Base-by-base conservation (phyloP, 2,113 vertebrate species). In the Callithrix jacchus region DNA sequence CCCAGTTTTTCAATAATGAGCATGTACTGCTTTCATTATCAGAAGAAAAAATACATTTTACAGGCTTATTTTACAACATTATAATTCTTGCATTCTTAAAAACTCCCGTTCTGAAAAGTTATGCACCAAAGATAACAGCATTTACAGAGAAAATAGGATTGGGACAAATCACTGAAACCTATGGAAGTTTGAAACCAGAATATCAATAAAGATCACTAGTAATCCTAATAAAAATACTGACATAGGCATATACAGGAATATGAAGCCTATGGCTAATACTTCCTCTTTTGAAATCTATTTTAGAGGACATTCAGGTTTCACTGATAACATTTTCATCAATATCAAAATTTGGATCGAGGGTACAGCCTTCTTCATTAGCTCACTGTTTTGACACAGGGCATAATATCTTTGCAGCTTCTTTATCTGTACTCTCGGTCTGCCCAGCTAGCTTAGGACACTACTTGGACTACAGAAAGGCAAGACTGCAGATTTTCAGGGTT, bases 1-100 rank as follows among this genome's bases (percentile, higher is more conserved):
- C 89, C 35, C 20, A 87, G 16, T 80, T 96, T 97, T 96, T 89
- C 10, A 93, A 27, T 90, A 95, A 88, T 80, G 37, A 52, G 2
- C 3, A 27, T 73, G 30, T 35, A 70, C 6, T n/a, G 8, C 37
- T 94, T 96, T 93, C 66, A 92, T 79, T 9, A 74, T 92, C 32
- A 87, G 83, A 81, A 94, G 88, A 92, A 77, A 77, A 83, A 79
- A 80, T 68, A 83, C 4, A 52, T 37, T 30, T 35, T 71, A 87
- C 1, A 56, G 70, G 3, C 4, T 71, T 79, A 94, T 68, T 86
- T 70, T 40, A 6, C 49, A 40, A 16, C 77, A 30, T 54, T 37
- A 76, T 21, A 35, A 87, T 95, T 94, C 17, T 91, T 89, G 4
- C 16, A 87, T 74, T 93, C 83, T 86, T 90, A 83, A 93, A 93